Conservation (phyloP, 1,140 invertebrate species). For the Sminthurides bifidus region DNA sequence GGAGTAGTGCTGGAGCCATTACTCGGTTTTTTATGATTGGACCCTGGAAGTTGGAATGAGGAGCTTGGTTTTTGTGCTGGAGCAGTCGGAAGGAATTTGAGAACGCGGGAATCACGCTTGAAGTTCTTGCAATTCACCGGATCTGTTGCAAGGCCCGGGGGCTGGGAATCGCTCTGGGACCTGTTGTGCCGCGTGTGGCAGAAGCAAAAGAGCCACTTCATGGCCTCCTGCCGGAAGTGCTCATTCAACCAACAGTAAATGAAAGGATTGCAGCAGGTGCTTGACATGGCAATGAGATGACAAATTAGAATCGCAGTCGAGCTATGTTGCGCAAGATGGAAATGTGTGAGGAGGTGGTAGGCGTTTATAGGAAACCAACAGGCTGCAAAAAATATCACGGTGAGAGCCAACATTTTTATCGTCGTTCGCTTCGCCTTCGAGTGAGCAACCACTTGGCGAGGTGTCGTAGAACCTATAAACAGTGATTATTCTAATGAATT, state of each 20-base stretch:
- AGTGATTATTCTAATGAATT: no score
- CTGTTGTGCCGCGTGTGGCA: slow-evolving; percentile 20
- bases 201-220: slow-evolving; percentile 25
- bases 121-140: no score
- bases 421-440: slow-evolving; percentile 37
- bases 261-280: slow-evolving; percentile 45
- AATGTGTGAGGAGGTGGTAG: slow-evolving; percentile 40
- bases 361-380: slow-evolving; percentile 44
- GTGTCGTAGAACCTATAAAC: slow-evolving; percentile 33
- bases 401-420: slow-evolving; percentile 44
- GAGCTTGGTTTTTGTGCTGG: no score
- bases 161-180: no score
- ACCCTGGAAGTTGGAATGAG: no score
- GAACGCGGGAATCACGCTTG: no score
- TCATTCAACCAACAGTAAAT: slow-evolving; percentile 44
- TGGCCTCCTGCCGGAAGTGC: slow-evolving; percentile 39
- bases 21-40: no score
- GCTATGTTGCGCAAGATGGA: slow-evolving; percentile 35
- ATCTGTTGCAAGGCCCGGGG: no score
- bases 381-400: slow-evolving; percentile 42
- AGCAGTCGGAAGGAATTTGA: no score
- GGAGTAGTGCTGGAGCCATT: no score
- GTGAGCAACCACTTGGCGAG: slow-evolving; percentile 32
- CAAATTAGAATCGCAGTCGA: slow-evolving; percentile 35
- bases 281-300: slow-evolving; percentile 43